Conservation (phyloP, 2,888 invertebrate genomes). For the Stictocephala bisonia region DNA sequence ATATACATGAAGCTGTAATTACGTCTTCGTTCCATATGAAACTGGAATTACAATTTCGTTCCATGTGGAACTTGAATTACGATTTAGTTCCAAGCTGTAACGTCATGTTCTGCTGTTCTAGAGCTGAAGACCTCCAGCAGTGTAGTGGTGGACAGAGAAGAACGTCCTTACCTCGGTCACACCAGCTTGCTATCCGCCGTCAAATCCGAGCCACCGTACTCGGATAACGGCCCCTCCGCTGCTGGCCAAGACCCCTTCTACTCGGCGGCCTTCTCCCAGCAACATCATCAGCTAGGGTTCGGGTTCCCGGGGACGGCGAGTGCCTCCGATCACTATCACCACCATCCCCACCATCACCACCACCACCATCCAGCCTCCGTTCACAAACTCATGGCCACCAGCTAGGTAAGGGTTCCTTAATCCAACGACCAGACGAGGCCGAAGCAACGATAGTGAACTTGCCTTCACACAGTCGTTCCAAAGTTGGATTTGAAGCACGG, state of each 20-base stretch:
- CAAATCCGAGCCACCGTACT: conserved; percentile 66
- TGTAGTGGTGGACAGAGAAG: neutral
- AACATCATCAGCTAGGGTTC: conserved; percentile 63
- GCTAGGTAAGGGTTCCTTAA: conserved; percentile 46
- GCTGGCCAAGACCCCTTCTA: conserved; percentile 62
- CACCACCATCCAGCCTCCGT: conserved; percentile 50
- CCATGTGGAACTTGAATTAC: no score
- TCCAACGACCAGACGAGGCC: no score
- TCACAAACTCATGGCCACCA: conserved; percentile 57
- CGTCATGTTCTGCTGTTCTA: neutral
- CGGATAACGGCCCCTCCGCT: conserved; percentile 61
- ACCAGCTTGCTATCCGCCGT: conserved; percentile 69
- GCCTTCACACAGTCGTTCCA: no score
- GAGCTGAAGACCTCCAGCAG: neutral
- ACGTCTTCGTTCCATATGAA: no score
- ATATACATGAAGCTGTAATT: no score
- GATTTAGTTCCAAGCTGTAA: neutral
- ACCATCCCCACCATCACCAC: conserved; percentile 39
- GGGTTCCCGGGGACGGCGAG: conserved; percentile 52
- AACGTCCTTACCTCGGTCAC: conserved; percentile 68
- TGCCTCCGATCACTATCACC: conserved; percentile 43
- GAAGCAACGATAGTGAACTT: no score
- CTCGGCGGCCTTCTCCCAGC: conserved; percentile 52
- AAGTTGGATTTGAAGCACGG: no score
- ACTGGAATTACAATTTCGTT: no score